Evolutionary conservation across 2,888 invertebrate species (phyloP).

Genomic region (Cheilosia soror): DNA sequence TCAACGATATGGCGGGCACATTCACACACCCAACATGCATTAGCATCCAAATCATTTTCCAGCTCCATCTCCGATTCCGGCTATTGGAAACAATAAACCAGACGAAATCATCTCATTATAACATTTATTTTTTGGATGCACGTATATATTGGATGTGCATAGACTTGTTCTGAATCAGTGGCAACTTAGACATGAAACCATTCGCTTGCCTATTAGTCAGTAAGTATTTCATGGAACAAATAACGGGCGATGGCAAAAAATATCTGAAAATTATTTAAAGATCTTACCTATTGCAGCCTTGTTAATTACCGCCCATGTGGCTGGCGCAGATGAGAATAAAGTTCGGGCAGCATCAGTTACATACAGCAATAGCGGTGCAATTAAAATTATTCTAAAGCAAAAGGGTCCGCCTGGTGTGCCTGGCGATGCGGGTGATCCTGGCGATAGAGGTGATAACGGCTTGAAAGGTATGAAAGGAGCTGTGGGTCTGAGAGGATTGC

Average conservation of each 20-base stretch:
- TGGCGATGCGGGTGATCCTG: conserved; percentile 7
- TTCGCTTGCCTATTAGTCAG: conserved; percentile 33
- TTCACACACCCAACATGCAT: neutral
- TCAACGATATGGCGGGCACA: neutral
- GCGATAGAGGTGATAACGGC: conserved; percentile 6
- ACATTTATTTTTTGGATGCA: neutral
- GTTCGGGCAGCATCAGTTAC: conserved; percentile 22
- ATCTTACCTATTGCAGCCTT: conserved; percentile 23
- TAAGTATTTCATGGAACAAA: conserved; percentile 24
- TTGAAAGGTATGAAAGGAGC: conserved; percentile 60
- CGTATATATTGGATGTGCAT: conserved; percentile 34
- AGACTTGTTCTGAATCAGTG: conserved; percentile 25
- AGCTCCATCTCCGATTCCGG: neutral
- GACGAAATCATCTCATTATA: conserved; percentile 8
- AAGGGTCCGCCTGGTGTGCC: conserved; percentile 74
- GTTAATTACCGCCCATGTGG: neutral
- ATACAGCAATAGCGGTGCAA: neutral
- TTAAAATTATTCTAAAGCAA: conserved; percentile 72
- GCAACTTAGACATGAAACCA: conserved; percentile 42
- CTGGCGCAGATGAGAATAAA: neutral
- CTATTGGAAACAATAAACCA: neutral
- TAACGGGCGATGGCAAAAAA: neutral
- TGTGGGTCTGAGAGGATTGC: conserved; percentile 64
- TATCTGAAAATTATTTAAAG: neutral
- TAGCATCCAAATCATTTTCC: neutral